Conservation (phyloP, 1,140 invertebrate genomes). For the Papilio polyxenes region DNA sequence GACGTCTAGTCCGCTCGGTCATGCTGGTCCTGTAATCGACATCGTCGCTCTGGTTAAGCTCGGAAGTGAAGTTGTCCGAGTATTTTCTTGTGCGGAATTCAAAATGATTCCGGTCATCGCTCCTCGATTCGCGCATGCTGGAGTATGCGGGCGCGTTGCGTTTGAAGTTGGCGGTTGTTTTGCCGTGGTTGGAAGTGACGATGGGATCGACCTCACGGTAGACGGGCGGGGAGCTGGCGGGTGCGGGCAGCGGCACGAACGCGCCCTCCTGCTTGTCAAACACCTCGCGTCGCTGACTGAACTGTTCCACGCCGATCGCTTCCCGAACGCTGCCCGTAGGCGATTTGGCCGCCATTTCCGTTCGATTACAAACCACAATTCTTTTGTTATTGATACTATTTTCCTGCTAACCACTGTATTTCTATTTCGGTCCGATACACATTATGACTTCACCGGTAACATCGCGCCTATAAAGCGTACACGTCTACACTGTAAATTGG, state of each 20-base stretch:
- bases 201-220: constrained; percentile 71
- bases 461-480: constrained; percentile 71
- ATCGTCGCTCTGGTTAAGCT: constrained; percentile 71
- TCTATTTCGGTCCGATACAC: constrained; percentile 76
- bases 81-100: constrained; percentile 73
- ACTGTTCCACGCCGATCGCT: constrained; percentile 74
- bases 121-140: constrained; percentile 73
- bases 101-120: constrained; percentile 60
- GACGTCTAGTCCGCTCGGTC: constrained; percentile 69
- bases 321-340: constrained; percentile 75
- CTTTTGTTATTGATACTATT: constrained; percentile 78
- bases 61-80: constrained; percentile 76
- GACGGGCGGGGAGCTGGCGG: constrained; percentile 52
- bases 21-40: constrained; percentile 70
- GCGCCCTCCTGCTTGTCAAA: constrained; percentile 76
- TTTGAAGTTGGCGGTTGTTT: constrained; percentile 74
- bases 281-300: constrained; percentile 77
- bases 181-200: constrained; percentile 75
- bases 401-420: constrained; percentile 75
- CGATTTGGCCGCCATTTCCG: constrained; percentile 77
- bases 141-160: constrained; percentile 71
- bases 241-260: constrained; percentile 68
- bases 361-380: constrained; percentile 78
- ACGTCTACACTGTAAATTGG: constrained; percentile 74
- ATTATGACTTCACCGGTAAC: constrained; percentile 79